These are phyloP conservation scores for Agapostemon virescens DNA, from an alignment of 2,888 invertebrate species.

Conservation along the genomic window DNA sequence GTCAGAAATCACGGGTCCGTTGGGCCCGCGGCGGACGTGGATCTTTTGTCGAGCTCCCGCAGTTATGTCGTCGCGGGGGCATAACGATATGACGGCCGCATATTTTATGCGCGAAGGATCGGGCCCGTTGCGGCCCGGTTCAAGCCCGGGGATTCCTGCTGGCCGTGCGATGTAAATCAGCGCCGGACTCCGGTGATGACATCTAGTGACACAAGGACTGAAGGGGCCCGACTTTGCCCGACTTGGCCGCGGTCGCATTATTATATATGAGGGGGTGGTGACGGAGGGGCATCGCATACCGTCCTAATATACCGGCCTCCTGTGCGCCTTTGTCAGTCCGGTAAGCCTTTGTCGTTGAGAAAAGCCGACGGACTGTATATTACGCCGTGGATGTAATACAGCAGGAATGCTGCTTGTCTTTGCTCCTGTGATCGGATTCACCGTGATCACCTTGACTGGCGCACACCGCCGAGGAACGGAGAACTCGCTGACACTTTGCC, in stretches of 20 bases:
- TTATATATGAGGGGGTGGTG: conserved; percentile 66
- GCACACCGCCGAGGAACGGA: background rate
- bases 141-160: conserved; percentile 46
- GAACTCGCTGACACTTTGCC: background rate
- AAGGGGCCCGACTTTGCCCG: conserved; percentile 55
- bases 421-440: conserved; percentile 36
- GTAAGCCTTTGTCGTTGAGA: conserved; percentile 72
- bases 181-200: conserved; percentile 71
- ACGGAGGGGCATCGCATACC: conserved; percentile 72
- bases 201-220: conserved; percentile 75
- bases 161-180: conserved; percentile 76
- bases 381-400: conserved; percentile 74
- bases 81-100: conserved; percentile 77
- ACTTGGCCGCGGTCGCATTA: conserved; percentile 64
- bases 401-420: conserved; percentile 50
- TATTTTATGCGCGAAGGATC: conserved; percentile 75
- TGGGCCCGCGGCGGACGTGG: conserved; percentile 21
- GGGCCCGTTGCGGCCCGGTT: conserved; percentile 31
- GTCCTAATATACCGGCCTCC: conserved; percentile 78
- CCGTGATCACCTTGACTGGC: conserved; percentile 29
- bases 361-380: conserved; percentile 79
- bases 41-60: conserved; percentile 61
- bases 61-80: conserved; percentile 65
- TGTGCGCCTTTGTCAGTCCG: conserved; percentile 75
- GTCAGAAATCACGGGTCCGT: background rate